These are phyloP conservation scores for Papilio gigon DNA, from an alignment of 2,888 invertebrate genomes.

Conservation along the genomic window DNA sequence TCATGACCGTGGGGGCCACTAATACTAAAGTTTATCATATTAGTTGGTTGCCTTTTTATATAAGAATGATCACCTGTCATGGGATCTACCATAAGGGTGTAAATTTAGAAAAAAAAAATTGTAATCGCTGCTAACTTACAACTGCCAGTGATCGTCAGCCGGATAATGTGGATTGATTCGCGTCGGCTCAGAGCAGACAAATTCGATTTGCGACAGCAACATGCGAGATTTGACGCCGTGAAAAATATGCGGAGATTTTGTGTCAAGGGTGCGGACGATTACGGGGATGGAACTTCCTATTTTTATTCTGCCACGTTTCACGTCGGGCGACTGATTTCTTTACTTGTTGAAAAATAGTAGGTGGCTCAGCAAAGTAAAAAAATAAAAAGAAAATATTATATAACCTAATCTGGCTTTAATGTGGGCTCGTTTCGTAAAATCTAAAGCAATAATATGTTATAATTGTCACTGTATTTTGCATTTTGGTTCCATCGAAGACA, in stretches of 20 bases:
- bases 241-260: conserved; percentile 61
- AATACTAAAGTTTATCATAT: too few relatives aligned
- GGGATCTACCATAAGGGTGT: not conserved
- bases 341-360: not conserved
- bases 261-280: conserved; percentile 33
- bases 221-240: conserved; percentile 57
- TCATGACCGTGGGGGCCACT: too few relatives aligned
- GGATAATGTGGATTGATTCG: conserved; percentile 80
- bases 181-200: conserved; percentile 72
- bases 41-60: too few relatives aligned
- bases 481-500: too few relatives aligned
- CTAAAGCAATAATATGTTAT: too few relatives aligned
- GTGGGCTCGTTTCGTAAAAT: too few relatives aligned
- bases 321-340: not conserved
- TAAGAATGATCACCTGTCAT: too few relatives aligned
- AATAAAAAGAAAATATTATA: not conserved
- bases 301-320: conserved; percentile 14
- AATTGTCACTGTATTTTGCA: too few relatives aligned
- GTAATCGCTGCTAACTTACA: conserved; percentile 44
- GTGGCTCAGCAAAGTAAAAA: not conserved
- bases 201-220: conserved; percentile 70
- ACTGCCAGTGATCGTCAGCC: conserved; percentile 50
- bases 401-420: too few relatives aligned
- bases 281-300: conserved; percentile 20
- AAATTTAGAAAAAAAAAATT: not conserved